Conservation (phyloP, 2,113 vertebrate species). For the Cyprinodon tularosa region DNA sequence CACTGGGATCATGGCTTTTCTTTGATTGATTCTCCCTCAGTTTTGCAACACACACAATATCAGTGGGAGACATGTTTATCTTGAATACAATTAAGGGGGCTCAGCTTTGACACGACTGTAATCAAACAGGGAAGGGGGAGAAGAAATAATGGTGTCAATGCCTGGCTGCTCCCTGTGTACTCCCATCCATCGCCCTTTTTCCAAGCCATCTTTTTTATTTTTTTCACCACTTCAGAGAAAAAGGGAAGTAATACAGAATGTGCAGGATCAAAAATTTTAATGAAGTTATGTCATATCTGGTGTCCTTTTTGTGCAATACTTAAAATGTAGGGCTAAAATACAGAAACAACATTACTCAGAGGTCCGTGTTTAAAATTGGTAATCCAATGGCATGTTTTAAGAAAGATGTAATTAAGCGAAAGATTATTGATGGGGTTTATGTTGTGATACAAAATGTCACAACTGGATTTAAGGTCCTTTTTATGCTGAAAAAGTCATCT, state of each 20-base stretch:
- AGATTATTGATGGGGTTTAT: background rate
- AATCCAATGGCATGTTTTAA: background rate
- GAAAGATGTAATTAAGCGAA: background rate
- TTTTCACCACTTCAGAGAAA: constrained; percentile 31
- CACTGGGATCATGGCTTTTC: constrained; percentile 16
- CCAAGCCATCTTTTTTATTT: constrained; percentile 13
- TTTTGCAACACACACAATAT: constrained; percentile 55
- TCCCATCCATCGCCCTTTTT: constrained; percentile 66
- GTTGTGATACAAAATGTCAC: background rate
- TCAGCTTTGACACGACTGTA: constrained; percentile 61
- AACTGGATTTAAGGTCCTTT: background rate
- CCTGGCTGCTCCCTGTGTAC: constrained; percentile 65
- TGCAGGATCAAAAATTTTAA: constrained; percentile 31
- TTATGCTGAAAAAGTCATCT: background rate
- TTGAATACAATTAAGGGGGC: constrained; percentile 68
- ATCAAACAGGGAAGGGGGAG: constrained; percentile 62
- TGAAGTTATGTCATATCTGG: constrained; percentile 30
- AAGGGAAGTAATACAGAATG: constrained; percentile 46
- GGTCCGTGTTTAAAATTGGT: background rate
- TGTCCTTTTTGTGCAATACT: constrained; percentile 4
- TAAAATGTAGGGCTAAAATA: constrained; percentile 9
- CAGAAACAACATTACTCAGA: background rate
- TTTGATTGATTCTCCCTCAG: constrained; percentile 60
- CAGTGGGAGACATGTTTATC: constrained; percentile 61
- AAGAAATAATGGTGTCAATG: constrained; percentile 62